Percentiles rank a stretch among this genome's conserved stretches.
phyloP scores from a whole-genome alignment of 2,113 vertebrate genomes.

The Cathartes aura region DNA sequence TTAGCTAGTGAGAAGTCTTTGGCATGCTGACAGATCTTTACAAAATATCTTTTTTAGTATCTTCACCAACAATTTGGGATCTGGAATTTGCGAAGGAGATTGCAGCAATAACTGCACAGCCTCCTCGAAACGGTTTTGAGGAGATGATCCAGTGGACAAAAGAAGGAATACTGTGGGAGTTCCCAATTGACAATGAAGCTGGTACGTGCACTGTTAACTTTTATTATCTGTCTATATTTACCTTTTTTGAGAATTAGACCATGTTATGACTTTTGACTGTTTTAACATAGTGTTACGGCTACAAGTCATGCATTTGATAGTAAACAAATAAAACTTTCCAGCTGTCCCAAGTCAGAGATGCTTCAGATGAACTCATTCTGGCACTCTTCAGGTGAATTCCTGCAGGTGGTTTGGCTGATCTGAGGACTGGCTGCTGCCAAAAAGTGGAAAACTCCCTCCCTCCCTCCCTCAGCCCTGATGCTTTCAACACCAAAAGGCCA shows the following conservation, averaged over 20 bases:
- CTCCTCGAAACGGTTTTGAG: conserved; percentile 89
- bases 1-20: not conserved
- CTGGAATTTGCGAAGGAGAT: conserved; percentile 85
- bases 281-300: not conserved
- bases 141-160: conserved; percentile 97
- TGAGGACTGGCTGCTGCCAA: not conserved
- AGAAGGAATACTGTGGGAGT: conserved; percentile 92
- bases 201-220: conserved; percentile 74
- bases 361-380: conserved; percentile 14
- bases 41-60: conserved; percentile 30
- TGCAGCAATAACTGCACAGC: conserved; percentile 68
- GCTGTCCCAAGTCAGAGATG: not conserved
- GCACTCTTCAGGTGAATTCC: not conserved
- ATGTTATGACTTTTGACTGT: not conserved
- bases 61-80: conserved; percentile 89
- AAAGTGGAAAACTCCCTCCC: not conserved
- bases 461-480: not conserved
- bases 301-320: not conserved
- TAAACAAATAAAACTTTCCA: not conserved
- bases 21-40: not conserved
- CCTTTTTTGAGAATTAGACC: not conserved
- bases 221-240: not conserved
- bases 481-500: not conserved
- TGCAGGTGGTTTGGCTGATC: conserved; percentile 5
- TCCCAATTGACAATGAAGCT: conserved; percentile 90